Percentiles rank a stretch among this genome's conserved stretches.
Conservation (phyloP, 2,113 vertebrate species). For the Vulpes ferrilata region DNA sequence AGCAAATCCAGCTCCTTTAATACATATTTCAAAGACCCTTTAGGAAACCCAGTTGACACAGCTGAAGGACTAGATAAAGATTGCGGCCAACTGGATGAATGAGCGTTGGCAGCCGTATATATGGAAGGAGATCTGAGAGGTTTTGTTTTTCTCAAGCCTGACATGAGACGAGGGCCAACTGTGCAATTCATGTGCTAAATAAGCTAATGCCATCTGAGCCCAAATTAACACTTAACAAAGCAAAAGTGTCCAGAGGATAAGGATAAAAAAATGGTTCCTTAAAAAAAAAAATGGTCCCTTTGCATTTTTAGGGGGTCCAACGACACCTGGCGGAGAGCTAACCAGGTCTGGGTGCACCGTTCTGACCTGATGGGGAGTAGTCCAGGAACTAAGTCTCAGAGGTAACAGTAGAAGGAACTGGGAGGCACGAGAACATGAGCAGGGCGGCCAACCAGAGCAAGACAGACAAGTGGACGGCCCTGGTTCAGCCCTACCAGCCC, state of each 20-base stretch:
- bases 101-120: background rate
- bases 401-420: background rate
- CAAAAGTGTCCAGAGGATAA: background rate
- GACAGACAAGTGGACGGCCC: background rate
- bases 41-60: background rate
- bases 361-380: background rate
- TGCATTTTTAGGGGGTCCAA: background rate
- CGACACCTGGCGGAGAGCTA: background rate
- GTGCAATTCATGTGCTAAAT: background rate
- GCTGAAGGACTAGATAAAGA: conserved; percentile 44
- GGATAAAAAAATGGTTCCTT: background rate
- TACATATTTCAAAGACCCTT: conserved; percentile 39
- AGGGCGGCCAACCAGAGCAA: background rate
- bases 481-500: no score
- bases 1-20: conserved; percentile 34
- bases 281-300: background rate
- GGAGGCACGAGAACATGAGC: background rate
- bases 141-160: conserved; percentile 32
- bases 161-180: background rate
- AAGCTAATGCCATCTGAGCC: background rate
- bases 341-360: background rate
- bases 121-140: background rate
- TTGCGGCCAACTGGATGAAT: conserved; percentile 12
- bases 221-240: conserved; percentile 38
- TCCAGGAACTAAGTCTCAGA: background rate